phyloP scores from a whole-genome alignment of 2,113 vertebrate genomes.

The Hipposideros armiger region DNA sequence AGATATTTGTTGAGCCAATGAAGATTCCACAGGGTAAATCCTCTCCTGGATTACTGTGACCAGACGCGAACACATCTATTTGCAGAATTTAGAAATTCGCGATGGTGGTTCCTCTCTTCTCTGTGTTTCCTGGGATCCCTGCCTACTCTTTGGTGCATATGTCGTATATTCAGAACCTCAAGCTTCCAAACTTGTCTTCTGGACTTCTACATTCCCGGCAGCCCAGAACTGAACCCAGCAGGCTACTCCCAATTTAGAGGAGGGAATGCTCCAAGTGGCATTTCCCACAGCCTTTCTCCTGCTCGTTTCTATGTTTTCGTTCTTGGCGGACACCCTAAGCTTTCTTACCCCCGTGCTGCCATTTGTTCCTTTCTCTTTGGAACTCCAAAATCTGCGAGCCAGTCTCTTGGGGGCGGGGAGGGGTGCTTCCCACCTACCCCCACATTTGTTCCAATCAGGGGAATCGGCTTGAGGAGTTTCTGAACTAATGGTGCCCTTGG shows the following conservation, averaged over 20 bases:
- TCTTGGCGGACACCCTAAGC: not conserved
- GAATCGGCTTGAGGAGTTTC: not conserved
- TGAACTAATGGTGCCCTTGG: not conserved
- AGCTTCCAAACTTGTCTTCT: not conserved
- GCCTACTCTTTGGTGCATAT: not conserved
- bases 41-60: not conserved
- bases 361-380: not conserved
- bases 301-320: not conserved
- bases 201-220: not conserved
- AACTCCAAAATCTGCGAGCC: not conserved
- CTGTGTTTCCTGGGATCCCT: not conserved
- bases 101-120: not conserved
- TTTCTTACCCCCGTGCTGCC: not conserved
- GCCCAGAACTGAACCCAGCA: not conserved
- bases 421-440: not conserved
- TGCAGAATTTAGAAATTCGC: not conserved
- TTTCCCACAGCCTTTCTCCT: not conserved
- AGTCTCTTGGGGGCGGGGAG: not conserved
- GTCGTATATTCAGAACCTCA: not conserved
- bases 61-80: not conserved
- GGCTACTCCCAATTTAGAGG: not conserved
- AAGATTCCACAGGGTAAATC: not conserved
- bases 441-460: not conserved
- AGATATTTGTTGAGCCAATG: not conserved
- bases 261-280: not conserved